Evolutionary conservation across 2,113 vertebrate species (phyloP).

Genomic region (Pluvianellus socialis): DNA sequence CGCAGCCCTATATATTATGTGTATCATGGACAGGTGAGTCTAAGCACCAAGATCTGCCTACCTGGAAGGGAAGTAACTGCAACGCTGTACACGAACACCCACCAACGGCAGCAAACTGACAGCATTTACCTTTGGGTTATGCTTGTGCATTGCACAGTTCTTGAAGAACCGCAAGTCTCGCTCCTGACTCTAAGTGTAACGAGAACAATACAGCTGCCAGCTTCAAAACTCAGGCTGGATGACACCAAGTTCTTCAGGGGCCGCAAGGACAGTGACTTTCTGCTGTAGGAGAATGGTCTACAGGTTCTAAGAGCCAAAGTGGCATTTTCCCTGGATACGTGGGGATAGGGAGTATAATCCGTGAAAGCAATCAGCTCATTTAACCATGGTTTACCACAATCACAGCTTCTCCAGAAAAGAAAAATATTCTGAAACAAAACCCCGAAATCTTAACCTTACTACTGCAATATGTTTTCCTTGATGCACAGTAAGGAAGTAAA

Average conservation of each 20-base stretch:
- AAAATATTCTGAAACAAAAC: not conserved
- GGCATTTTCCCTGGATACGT: not conserved
- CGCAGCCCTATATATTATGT: not conserved
- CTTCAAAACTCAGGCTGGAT: conserved; percentile 38
- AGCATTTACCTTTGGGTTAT: conserved; percentile 64
- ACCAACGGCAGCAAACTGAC: conserved; percentile 50
- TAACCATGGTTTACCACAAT: not conserved
- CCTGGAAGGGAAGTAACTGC: conserved; percentile 30
- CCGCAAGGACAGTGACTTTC: conserved; percentile 22
- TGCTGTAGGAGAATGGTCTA: not conserved
- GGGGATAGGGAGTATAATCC: not conserved
- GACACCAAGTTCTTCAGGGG: conserved; percentile 23
- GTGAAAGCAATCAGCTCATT: not conserved
- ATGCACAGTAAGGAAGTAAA: not conserved
- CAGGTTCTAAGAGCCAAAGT: not conserved
- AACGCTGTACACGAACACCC: not conserved
- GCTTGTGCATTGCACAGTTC: conserved; percentile 43
- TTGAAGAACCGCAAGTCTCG: conserved; percentile 43
- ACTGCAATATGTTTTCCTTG: not conserved
- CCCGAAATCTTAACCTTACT: not conserved
- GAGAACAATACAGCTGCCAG: conserved; percentile 55
- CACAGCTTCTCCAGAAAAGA: not conserved
- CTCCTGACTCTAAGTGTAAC: conserved; percentile 49
- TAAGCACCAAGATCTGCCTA: not conserved
- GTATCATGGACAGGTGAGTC: not conserved